These are phyloP conservation scores for Drosophila nannoptera DNA, from an alignment of 1,140 invertebrate genomes.

Conservation along the genomic window DNA sequence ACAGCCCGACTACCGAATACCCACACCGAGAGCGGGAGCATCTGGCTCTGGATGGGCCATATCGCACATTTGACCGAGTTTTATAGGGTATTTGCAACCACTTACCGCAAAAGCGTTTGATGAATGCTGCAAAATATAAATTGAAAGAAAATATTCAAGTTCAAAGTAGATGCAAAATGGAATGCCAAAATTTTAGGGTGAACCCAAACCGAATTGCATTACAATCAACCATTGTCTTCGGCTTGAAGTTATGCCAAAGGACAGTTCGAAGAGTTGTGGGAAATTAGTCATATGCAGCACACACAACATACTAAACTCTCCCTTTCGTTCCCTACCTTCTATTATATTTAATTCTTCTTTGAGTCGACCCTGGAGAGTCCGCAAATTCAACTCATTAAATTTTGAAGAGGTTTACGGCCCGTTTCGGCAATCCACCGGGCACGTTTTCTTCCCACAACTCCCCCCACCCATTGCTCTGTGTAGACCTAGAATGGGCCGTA, in stretches of 20 bases:
- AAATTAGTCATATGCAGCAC: slow-evolving; percentile 1
- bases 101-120: background rate
- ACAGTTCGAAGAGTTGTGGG: background rate
- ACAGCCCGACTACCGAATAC: background rate
- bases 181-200: slow-evolving; percentile 17
- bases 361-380: slow-evolving; percentile 35
- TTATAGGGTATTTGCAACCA: background rate
- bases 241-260: background rate
- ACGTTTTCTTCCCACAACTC: slow-evolving; percentile 17
- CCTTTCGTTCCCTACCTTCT: slow-evolving; percentile 40
- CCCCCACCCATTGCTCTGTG: slow-evolving; percentile 3
- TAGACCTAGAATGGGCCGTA: slow-evolving; percentile 29
- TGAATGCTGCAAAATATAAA: slow-evolving; percentile 42
- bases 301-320: slow-evolving; percentile 21
- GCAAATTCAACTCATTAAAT: slow-evolving; percentile 67
- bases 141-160: slow-evolving; percentile 52
- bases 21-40: background rate
- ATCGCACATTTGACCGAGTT: background rate
- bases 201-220: background rate
- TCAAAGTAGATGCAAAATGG: slow-evolving; percentile 12
- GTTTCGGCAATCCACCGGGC: slow-evolving; percentile 33
- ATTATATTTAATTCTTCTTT: background rate
- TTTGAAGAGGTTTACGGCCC: slow-evolving; percentile 40
- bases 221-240: background rate
- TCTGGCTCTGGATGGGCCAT: too few relatives aligned